Percentiles rank a stretch among this genome's conserved stretches.
phyloP scores from a whole-genome alignment of 2,888 invertebrate species.

The Drosophila colorata region DNA sequence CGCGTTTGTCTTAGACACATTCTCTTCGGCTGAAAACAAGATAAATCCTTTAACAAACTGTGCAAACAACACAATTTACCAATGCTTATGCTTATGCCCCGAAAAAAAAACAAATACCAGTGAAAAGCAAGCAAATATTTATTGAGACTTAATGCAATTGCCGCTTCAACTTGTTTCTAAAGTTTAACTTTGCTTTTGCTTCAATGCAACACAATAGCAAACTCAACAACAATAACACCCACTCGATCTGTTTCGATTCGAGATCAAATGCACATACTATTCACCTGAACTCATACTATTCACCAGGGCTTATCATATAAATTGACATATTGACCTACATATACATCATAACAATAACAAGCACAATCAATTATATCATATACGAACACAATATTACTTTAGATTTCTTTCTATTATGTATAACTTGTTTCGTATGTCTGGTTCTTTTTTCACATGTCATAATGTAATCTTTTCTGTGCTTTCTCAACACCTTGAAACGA shows the following conservation, averaged over 20 bases:
- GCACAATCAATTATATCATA: slow-evolving; percentile 23
- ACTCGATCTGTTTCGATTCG: slow-evolving; percentile 32
- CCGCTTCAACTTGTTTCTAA: slow-evolving; percentile 58
- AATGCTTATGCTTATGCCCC: slow-evolving; percentile 48
- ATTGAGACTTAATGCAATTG: slow-evolving; percentile 28
- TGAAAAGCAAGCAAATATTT: slow-evolving; percentile 28
- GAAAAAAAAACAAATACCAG: background rate
- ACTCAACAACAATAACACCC: slow-evolving; percentile 29
- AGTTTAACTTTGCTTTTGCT: slow-evolving; percentile 58
- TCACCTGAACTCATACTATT: slow-evolving; percentile 30
- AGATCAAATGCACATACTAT: slow-evolving; percentile 31
- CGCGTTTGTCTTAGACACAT: slow-evolving; percentile 26
- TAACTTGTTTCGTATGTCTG: slow-evolving; percentile 45
- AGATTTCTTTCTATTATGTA: slow-evolving; percentile 35
- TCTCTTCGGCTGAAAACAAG: slow-evolving; percentile 49
- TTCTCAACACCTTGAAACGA: slow-evolving; percentile 40
- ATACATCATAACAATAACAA: slow-evolving; percentile 23
- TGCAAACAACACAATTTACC: slow-evolving; percentile 20
- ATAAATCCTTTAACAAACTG: slow-evolving; percentile 68
- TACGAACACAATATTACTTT: slow-evolving; percentile 37
- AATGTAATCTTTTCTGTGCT: slow-evolving; percentile 68
- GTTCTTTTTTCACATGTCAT: slow-evolving; percentile 55
- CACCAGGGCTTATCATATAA: slow-evolving; percentile 72
- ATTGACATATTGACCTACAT: slow-evolving; percentile 72
- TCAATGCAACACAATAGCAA: slow-evolving; percentile 66